These are phyloP conservation scores for Nomada lathburiana DNA, from an alignment of 2,888 invertebrate species.

Conservation along the genomic window DNA sequence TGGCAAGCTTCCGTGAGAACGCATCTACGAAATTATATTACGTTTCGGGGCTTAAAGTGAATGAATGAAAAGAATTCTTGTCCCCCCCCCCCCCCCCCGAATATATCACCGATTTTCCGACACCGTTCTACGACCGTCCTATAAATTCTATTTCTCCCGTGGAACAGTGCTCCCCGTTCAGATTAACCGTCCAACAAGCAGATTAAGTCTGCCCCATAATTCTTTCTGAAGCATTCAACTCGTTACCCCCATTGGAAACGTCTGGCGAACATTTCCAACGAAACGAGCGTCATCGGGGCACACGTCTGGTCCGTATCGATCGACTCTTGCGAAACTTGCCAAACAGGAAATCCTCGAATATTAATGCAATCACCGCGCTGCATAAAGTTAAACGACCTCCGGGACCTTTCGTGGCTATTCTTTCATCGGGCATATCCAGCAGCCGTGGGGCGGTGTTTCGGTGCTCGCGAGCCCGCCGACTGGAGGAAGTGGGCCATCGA, in stretches of 20 bases:
- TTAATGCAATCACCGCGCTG: slow-evolving; percentile 25
- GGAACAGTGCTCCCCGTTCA: neutral
- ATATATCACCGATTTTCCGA: neutral
- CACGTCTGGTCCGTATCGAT: slow-evolving; percentile 7
- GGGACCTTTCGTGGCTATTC: slow-evolving; percentile 22
- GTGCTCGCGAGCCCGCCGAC: neutral
- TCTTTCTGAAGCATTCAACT: neutral
- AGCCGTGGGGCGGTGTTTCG: neutral
- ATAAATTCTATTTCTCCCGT: neutral
- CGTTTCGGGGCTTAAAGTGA: too few species aligned
- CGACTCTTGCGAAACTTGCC: slow-evolving; percentile 21
- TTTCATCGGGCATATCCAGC: slow-evolving; percentile 11
- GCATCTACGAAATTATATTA: too few species aligned
- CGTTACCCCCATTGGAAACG: neutral
- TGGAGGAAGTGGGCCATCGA: slow-evolving; percentile 4
- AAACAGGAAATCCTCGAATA: slow-evolving; percentile 17
- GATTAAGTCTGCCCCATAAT: slow-evolving; percentile 13
- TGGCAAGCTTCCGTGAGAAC: neutral
- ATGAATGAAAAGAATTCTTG: too few species aligned
- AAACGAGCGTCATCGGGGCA: slow-evolving; percentile 14
- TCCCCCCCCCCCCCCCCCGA: neutral
- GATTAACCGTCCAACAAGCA: slow-evolving; percentile 10
- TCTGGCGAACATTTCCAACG: neutral
- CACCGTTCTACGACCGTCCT: neutral
- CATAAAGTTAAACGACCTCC: slow-evolving; percentile 6